These are phyloP conservation scores for Oncopodura yosiiana DNA, from an alignment of 1,140 invertebrate genomes.

Conservation along the genomic window DNA sequence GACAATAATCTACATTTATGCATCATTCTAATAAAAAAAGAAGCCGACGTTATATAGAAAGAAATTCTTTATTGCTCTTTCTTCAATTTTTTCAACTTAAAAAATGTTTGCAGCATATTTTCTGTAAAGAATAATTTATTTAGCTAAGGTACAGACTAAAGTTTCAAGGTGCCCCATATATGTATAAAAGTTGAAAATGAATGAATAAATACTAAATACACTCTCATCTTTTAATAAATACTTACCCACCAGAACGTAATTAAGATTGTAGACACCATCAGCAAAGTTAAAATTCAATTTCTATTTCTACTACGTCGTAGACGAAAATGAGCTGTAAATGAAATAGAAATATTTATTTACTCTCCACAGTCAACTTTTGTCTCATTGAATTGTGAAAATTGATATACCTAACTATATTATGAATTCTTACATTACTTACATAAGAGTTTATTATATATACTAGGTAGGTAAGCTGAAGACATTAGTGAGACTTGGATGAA, in stretches of 20 bases:
- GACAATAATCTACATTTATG: no score
- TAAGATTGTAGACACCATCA: neutral
- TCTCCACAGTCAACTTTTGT: no score
- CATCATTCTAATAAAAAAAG: no score
- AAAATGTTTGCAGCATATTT: neutral
- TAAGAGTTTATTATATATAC: neutral
- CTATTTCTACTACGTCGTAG: neutral
- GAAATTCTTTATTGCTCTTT: no score
- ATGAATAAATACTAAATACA: neutral
- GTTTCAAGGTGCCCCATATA: neutral
- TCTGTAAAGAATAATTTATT: neutral
- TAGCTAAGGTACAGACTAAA: neutral
- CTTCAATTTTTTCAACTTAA: no score
- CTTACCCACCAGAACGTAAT: neutral
- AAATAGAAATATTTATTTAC: conserved; percentile 18
- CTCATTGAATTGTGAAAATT: conserved; percentile 5
- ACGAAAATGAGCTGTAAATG: conserved; percentile 9
- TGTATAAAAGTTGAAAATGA: neutral
- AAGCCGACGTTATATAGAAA: no score
- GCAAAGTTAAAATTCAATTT: neutral
- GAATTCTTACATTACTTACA: neutral
- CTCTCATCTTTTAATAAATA: neutral
- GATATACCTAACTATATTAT: conserved; percentile 10
- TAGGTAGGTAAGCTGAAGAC: neutral
- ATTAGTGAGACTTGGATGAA: neutral